These are phyloP conservation scores for Formica selysi DNA, from an alignment of 1,140 invertebrate species.

Conservation along the genomic window DNA sequence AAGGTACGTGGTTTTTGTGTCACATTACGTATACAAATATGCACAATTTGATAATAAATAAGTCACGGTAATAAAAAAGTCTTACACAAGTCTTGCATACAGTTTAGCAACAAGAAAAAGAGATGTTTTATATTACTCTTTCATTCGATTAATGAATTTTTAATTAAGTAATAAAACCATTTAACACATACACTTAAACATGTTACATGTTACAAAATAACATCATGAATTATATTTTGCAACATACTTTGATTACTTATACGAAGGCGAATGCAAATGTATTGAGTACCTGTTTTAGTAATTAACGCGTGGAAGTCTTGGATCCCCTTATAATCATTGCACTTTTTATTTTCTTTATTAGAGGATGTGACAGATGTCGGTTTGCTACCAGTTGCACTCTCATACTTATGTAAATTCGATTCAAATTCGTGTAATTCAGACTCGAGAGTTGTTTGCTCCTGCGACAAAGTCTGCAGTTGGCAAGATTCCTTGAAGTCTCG, in stretches of 20 bases:
- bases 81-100: not conserved
- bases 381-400: constrained; percentile 68
- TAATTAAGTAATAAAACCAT: not conserved
- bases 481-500: constrained; percentile 77
- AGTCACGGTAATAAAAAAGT: not conserved
- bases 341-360: constrained; percentile 32
- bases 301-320: constrained; percentile 79
- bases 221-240: constrained; percentile 29
- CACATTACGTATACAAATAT: not conserved
- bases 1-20: not conserved
- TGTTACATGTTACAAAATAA: constrained; percentile 37
- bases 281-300: constrained; percentile 79
- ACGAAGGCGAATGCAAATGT: not conserved
- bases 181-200: not conserved
- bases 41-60: not conserved
- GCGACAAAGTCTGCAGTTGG: constrained; percentile 68
- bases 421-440: constrained; percentile 75
- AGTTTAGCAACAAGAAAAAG: not conserved
- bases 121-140: not conserved
- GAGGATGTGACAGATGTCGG: not conserved
- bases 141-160: constrained; percentile 29
- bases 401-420: constrained; percentile 75
- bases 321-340: constrained; percentile 66
- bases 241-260: constrained; percentile 12
- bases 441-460: constrained; percentile 77